Evolutionary conservation across 92 coral and sea anemone species (phyloP).

Genomic region (Galaxea fascicularis): DNA sequence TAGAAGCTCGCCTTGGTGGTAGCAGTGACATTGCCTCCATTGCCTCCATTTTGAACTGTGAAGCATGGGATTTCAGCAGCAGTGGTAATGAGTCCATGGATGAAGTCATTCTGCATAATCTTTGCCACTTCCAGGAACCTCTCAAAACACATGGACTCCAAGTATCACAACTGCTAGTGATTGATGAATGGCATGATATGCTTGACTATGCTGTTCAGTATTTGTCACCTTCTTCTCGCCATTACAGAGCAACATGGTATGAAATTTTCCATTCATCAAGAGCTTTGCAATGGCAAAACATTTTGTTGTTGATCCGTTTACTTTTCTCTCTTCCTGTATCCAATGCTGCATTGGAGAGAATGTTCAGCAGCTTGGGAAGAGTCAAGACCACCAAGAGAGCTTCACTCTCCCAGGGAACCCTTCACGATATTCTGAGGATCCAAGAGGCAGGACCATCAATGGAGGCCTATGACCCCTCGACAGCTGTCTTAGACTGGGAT

Average conservation of each 20-base stretch:
- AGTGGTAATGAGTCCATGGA: too few relatives aligned
- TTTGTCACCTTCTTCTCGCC: conserved; percentile 32
- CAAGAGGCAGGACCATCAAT: conserved; percentile 37
- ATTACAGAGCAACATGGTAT: conserved; percentile 41
- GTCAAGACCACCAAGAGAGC: too few relatives aligned
- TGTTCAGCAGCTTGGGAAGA: too few relatives aligned
- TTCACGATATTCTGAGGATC: conserved; percentile 47
- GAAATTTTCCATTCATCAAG: conserved; percentile 52
- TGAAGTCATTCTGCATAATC: too few relatives aligned
- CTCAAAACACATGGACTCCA: conserved; percentile 52
- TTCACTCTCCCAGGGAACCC: conserved; percentile 39
- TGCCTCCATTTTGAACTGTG: too few relatives aligned
- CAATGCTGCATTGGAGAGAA: too few relatives aligned
- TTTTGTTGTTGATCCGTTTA: conserved; percentile 38
- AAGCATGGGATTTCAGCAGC: too few relatives aligned
- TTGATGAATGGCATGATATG: conserved; percentile 67
- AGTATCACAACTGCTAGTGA: conserved; percentile 34
- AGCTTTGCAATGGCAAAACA: conserved; percentile 48
- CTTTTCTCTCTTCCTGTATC: conserved; percentile 51
- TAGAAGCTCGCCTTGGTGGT: too few relatives aligned
- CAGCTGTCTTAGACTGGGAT: too few relatives aligned
- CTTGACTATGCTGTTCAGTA: conserved; percentile 51
- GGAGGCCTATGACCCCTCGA: too few relatives aligned
- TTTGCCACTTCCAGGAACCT: conserved; percentile 52
- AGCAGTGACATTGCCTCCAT: too few relatives aligned